phyloP scores from a whole-genome alignment of 2,113 vertebrate genomes.

The Pelusios castaneus region DNA sequence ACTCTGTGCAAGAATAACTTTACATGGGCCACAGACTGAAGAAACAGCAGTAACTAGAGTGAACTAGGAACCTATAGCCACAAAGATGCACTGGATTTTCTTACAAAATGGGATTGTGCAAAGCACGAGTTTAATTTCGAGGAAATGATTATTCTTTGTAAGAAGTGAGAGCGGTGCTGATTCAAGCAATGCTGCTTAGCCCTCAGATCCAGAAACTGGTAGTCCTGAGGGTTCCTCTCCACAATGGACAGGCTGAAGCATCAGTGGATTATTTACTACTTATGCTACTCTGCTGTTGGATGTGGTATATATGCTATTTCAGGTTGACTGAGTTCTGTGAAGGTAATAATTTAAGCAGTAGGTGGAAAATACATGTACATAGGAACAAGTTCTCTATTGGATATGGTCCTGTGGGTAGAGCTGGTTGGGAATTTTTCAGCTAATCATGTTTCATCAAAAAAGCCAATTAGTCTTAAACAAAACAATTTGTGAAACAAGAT shows the following conservation, averaged over 20 bases:
- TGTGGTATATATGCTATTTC: accelerated
- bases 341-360: neutral
- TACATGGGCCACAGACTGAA: neutral
- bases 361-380: neutral
- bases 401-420: neutral
- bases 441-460: neutral
- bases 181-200: neutral
- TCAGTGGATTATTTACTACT: neutral
- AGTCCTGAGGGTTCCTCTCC: neutral
- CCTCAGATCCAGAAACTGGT: neutral
- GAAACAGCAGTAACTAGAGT: neutral
- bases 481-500: neutral
- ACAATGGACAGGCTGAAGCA: neutral
- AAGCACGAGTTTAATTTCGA: neutral
- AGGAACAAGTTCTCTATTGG: neutral
- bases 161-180: neutral
- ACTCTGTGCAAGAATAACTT: neutral
- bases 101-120: neutral
- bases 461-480: neutral
- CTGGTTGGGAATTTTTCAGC: neutral
- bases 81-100: neutral
- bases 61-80: neutral
- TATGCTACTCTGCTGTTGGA: neutral
- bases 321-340: neutral
- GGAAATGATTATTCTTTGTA: neutral